Base-by-base conservation (phyloP, 2,113 vertebrate genomes). In the Cnemophilus loriae region DNA sequence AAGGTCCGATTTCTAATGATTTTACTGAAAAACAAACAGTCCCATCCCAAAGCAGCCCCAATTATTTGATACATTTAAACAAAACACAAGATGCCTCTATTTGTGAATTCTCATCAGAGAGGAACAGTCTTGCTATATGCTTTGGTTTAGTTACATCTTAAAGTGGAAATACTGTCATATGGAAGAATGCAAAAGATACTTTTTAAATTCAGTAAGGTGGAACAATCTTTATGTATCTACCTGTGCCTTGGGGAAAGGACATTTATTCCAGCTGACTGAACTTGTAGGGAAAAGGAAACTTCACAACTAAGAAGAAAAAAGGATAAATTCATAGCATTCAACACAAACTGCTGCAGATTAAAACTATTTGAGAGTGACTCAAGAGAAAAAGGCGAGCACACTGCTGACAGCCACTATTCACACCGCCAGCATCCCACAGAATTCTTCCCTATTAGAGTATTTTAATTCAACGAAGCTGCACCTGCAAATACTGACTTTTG, bases 1-100 rank as follows among this genome's bases (percentile, higher is more conserved):
- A 42, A 42, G 12, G 33, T 23, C 32, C 11, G 33, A 69, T 73
- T 88, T 76, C 55, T 67, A 83, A 69, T 12, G 12, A 80, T 8
- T 4, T 79, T 44, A 67, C 14, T 35, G 33, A 71, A 71, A 93
- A 89, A 9, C 13, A 80, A 93, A 63, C 5, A 87, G 73, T 35
- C 11, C 27, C 3, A 1, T 22, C 55, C n/a, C 20, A 76, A 37
- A 79, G 22, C 0, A 0, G 13, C 4, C 44, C 16, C 2, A 69
- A n/a, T 24, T 70, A 55, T 37, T 74, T n/a, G 10, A 49, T 47
- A 78, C 6, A 26, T 17, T 60, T 53, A 42, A 92, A 81, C 11
- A 63, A 89, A 81, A 71, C 15, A 82, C 13, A n/a, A 71, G n/a
- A 35, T 77, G 22, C 24, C 50, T 67, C 47, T n/a, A 35, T 37